A percentile compares a stretch with the other conserved stretches of the same genome.
Conservation (phyloP, 2,888 invertebrate species). For the Myopa tessellatipennis region DNA sequence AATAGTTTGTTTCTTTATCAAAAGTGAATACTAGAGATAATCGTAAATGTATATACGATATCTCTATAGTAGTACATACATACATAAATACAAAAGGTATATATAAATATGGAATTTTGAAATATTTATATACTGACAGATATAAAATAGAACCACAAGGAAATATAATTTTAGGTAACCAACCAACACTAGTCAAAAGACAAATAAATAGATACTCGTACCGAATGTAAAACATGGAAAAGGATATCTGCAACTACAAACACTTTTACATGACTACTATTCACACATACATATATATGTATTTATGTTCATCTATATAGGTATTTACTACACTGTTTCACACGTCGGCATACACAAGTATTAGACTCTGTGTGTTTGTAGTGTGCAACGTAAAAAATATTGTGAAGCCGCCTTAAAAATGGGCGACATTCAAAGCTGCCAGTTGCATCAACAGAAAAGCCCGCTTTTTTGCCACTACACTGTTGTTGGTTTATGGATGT, state of each 20-base stretch:
- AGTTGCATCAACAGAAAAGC: constrained; percentile 5
- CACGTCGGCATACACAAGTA: no score
- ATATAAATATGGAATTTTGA: not conserved
- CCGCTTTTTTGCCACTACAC: not conserved
- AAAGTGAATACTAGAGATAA: no score
- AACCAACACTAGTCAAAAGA: not conserved
- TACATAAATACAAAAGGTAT: not conserved
- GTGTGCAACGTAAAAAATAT: not conserved
- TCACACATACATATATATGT: not conserved
- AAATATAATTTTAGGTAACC: not conserved
- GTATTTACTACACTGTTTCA: no score
- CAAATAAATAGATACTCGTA: not conserved
- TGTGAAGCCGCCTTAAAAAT: constrained; percentile 28
- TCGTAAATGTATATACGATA: no score
- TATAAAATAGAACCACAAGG: not conserved
- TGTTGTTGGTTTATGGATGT: not conserved
- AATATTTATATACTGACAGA: no score
- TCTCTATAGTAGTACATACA: not conserved
- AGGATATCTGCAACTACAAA: not conserved
- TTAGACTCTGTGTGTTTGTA: no score
- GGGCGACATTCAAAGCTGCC: constrained; percentile 27
- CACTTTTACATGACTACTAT: not conserved
- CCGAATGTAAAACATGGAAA: not conserved
- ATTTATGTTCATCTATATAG: not conserved
- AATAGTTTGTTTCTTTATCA: no score